Conservation (phyloP, 1,140 invertebrate species). For the Eriocheir sinensis region DNA sequence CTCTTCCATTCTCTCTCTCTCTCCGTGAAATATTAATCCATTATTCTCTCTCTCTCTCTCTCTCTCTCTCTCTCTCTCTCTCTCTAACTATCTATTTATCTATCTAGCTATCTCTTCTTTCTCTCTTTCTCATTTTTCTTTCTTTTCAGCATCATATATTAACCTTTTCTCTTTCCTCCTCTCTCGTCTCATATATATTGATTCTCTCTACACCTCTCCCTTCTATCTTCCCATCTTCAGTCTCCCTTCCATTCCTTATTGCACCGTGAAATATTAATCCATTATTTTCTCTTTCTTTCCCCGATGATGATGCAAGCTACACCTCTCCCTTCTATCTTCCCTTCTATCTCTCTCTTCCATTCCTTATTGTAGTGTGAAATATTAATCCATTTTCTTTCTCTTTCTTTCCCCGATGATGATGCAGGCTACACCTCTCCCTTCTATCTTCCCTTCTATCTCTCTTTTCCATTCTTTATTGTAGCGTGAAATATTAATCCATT, state of each 20-base stretch:
- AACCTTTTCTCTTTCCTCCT: not conserved
- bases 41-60: not conserved
- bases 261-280: too few relatives aligned
- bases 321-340: not conserved
- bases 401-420: too few relatives aligned
- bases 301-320: not conserved
- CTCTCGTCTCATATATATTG: too few relatives aligned
- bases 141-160: not conserved
- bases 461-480: not conserved
- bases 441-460: not conserved
- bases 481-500: not conserved
- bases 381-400: not conserved
- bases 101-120: constrained; percentile 43
- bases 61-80: not conserved
- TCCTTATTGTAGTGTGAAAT: too few relatives aligned
- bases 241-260: too few relatives aligned
- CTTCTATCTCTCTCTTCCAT: not conserved
- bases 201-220: not conserved
- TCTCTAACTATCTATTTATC: constrained; percentile 21
- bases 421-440: too few relatives aligned
- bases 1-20: not conserved
- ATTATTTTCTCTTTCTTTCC: not conserved
- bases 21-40: not conserved
- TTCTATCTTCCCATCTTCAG: not conserved
- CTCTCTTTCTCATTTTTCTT: constrained; percentile 36